These are phyloP conservation scores for Thecocarcelia acutangulata DNA, from an alignment of 2,888 invertebrate species.

Conservation along the genomic window DNA sequence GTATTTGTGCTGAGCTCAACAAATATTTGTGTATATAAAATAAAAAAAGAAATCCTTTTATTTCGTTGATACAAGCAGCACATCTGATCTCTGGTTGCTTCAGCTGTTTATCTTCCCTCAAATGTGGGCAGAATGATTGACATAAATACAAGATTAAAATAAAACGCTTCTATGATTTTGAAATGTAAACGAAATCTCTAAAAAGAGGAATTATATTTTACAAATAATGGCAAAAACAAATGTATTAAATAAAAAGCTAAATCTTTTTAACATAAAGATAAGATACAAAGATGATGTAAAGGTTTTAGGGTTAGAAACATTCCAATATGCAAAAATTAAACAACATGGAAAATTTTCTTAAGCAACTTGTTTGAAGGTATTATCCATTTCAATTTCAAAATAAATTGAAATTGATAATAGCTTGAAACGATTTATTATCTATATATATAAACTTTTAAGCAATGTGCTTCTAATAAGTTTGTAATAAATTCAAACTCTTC, in stretches of 20 bases:
- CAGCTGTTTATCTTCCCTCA: conserved; percentile 24
- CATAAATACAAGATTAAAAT: conserved; percentile 64
- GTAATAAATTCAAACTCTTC: too few relatives aligned
- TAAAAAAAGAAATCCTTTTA: conserved; percentile 31
- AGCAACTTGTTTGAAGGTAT: too few relatives aligned
- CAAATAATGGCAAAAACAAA: conserved; percentile 3
- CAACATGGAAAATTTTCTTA: too few relatives aligned
- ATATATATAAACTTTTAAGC: too few relatives aligned
- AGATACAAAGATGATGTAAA: too few relatives aligned
- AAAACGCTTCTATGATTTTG: conserved; percentile 42
- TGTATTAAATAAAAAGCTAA: too few relatives aligned
- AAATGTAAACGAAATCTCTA: conserved; percentile 24
- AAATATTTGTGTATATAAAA: conserved; percentile 49
- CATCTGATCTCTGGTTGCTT: conserved; percentile 27
- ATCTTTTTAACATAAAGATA: too few relatives aligned
- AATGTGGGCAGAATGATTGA: conserved; percentile 68
- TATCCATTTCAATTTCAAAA: conserved; percentile 4
- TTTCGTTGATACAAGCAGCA: not conserved
- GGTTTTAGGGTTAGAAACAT: too few relatives aligned
- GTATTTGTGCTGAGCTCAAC: conserved; percentile 43
- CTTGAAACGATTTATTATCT: too few relatives aligned
- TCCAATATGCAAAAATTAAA: too few relatives aligned
- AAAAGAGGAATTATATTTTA: not conserved
- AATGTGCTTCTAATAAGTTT: too few relatives aligned
- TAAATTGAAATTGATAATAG: too few relatives aligned